These are phyloP conservation scores for Archilochus colubris DNA, from an alignment of 2,113 vertebrate species.

Conservation along the genomic window DNA sequence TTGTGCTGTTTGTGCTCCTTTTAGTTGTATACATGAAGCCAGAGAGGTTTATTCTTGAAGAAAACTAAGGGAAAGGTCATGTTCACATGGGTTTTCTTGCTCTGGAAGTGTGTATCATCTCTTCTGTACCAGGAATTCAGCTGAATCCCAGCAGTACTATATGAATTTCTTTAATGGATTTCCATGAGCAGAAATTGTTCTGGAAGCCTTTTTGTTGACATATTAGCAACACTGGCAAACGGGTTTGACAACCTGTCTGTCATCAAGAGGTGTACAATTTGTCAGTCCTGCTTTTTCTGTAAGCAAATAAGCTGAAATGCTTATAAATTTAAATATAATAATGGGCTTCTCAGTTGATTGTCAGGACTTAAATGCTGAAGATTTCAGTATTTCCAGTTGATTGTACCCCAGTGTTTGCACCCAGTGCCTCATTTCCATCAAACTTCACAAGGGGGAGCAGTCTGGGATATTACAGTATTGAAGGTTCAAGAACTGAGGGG, in stretches of 20 bases:
- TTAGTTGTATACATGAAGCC: background rate
- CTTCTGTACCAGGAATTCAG: background rate
- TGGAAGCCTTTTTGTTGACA: background rate
- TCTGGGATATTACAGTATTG: background rate
- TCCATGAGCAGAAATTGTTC: background rate
- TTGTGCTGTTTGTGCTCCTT: background rate
- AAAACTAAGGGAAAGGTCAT: slow-evolving; percentile 33
- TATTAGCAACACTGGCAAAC: background rate
- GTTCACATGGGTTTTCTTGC: slow-evolving; percentile 2
- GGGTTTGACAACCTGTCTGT: background rate
- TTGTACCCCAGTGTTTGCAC: background rate
- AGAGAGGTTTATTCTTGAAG: slow-evolving; percentile 9
- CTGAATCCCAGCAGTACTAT: background rate
- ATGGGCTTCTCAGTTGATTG: background rate
- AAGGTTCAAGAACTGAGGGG: background rate
- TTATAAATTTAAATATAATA: background rate
- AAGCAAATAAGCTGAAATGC: background rate
- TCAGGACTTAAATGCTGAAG: background rate
- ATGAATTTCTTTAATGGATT: slow-evolving; percentile 4
- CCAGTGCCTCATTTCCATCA: background rate
- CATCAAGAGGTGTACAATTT: background rate
- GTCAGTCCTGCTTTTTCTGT: background rate
- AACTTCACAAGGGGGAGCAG: background rate
- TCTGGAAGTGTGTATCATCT: background rate
- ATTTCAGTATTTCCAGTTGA: background rate